Evolutionary conservation across 2,888 invertebrate genomes (phyloP), one percentile per base, ranked within the genome.

Genomic region (Petrophora chlorosata): DNA sequence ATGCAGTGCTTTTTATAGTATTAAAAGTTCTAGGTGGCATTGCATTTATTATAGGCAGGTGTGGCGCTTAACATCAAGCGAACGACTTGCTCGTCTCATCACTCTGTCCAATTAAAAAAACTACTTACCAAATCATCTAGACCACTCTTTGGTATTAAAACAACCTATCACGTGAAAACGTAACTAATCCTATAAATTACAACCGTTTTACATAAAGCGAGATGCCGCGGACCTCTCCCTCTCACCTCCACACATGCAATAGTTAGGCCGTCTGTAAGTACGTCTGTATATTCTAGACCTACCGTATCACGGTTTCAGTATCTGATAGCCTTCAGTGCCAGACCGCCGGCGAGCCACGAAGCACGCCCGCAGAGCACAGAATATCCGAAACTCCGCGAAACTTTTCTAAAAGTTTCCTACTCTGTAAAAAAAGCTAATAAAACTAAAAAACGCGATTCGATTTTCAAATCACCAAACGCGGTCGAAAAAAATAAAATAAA

Each of bases 211-310:
- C 10, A 5, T 8, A 14, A 15, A 4, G 5, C 15, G 25, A 35
- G 10, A 25, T 14, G 35, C 22, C 5, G 14, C 19, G 17, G 32
- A 28, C 14, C 46, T 38, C 51, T 29, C 38, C 0, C 25, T 41
- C 51, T 10, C 39, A 5, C 33, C 22, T n/a, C 17, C 29, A 34
- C 29, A 15, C 34, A 14, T 28, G 23, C 22, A 29, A 38, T 61
- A 59, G 46, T 40, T 35, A 67, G 65, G 57, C 56, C 63, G 53
- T 61, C 28, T 25, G 8, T 36, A 26, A 9, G 39, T 36, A 26
- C 15, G 39, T 19, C 17, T 33, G 16, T 25, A 65, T 80, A 79
- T 77, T 68, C 85, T 85, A 87, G 86, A 85, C 78, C 76, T 74
- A 71, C 70, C 66, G 56, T 84, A 82, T 80, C 83, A 81, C 72